phyloP scores from a whole-genome alignment of 2,113 vertebrate species.

The Apaloderma vittatum region DNA sequence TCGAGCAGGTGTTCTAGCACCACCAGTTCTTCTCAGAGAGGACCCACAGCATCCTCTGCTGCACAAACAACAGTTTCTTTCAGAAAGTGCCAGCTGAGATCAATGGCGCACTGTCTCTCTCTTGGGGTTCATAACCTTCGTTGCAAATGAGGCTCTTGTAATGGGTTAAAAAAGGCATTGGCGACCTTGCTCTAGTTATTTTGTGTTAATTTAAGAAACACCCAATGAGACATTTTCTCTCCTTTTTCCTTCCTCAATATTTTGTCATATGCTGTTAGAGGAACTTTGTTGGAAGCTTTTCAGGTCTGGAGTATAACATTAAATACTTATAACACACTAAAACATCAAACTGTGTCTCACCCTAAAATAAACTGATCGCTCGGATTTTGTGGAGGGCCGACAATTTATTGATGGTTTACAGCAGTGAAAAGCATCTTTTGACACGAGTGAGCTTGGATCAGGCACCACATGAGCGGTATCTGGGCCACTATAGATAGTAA shows the following conservation, averaged over 20 bases:
- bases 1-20: conserved; percentile 51
- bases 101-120: neutral
- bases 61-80: conserved; percentile 39
- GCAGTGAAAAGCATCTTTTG: neutral
- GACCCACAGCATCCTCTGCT: conserved; percentile 23
- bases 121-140: neutral
- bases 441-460: neutral
- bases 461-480: neutral
- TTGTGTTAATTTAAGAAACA: conserved; percentile 15
- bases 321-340: neutral
- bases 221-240: neutral
- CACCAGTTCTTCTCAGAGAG: neutral
- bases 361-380: neutral
- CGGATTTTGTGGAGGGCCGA: neutral
- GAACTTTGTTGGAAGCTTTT: neutral
- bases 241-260: neutral
- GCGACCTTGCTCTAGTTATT: conserved; percentile 14
- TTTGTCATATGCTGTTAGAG: neutral
- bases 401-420: neutral
- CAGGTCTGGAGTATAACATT: neutral
- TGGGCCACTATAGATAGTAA: neutral
- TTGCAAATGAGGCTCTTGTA: conserved; percentile 34
- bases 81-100: conserved; percentile 38
- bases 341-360: neutral
- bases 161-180: conserved; percentile 15